Base-by-base conservation (phyloP, 2,113 vertebrate genomes). In the Chitala chitala region DNA sequence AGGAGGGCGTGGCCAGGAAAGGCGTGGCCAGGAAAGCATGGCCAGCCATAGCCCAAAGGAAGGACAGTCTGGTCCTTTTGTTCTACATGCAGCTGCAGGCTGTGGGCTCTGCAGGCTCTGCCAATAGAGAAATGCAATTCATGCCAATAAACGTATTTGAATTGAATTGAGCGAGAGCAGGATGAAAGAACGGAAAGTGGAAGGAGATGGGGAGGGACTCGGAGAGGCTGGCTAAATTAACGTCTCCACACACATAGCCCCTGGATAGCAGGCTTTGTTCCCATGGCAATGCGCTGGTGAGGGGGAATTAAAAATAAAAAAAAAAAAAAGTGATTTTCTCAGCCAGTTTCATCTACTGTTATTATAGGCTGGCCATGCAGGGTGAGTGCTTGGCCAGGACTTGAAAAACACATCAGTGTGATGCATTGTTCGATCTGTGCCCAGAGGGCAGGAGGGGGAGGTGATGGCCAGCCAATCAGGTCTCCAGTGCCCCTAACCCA, bases 331-430 rank as follows among this genome's bases (percentile, higher is more conserved):
- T 15, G 15, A 44, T 58, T 77, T 72, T 22, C 59, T 44, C 46
- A 66, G 38, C 22, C 42, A n/a, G 40, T 61, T 63, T 53, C 54
- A 53, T 75, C 66, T 53, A 17, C 33, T 20, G 55, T 73, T 73
- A 73, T 73, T 59, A 66, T 26, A 51, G 56, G 70, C 73, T 58
- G 50, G 63, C 70, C 50, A 58, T 70, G 66, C 33, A 20, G 70
- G 61, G 61, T 44, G 36, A 51, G 13, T 22, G 22, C 53, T 58
- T 31, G 8, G 26, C 48, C 50, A 26, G 6, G 61, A 76, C 58
- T 75, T 70, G 71, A 73, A 73, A 78, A 46, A 75, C 76, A 55
- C 74, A 78, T 79, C 80, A 81, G 75, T 56, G 70, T 77, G 78
- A 80, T 4, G 61, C 72, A 80, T 76, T 73, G 75, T 73, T 79